Conservation (phyloP, 2,113 vertebrate species). For the Macquaria ambigua region DNA sequence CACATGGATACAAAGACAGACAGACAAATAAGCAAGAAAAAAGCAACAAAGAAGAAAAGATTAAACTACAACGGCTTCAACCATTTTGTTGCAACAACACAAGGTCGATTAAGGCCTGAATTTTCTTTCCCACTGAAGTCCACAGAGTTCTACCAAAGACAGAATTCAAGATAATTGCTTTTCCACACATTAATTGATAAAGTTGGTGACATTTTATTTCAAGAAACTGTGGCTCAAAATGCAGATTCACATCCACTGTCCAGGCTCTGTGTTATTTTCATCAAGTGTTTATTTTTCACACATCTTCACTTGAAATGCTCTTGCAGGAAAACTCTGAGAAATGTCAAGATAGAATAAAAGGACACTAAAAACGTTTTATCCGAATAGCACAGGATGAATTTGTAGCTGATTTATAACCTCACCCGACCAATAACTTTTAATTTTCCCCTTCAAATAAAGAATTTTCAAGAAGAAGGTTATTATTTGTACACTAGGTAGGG, state of each 20-base stretch:
- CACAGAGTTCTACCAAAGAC: background rate
- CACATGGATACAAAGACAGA: background rate
- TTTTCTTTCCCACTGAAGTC: background rate
- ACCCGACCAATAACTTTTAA: background rate
- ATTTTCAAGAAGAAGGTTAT: background rate
- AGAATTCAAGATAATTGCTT: slow-evolving; percentile 33
- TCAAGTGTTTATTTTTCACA: slow-evolving; percentile 5
- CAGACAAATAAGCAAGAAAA: background rate
- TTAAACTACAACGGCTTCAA: background rate
- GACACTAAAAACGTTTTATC: background rate
- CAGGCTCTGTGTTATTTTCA: background rate
- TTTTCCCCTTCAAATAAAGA: background rate
- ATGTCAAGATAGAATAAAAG: background rate
- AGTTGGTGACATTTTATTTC: slow-evolving; percentile 17
- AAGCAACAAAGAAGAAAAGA: background rate
- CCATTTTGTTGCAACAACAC: slow-evolving; percentile 1
- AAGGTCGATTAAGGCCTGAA: slow-evolving; percentile 6
- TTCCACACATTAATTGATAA: slow-evolving; percentile 26
- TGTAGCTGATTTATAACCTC: background rate
- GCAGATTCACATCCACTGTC: background rate
- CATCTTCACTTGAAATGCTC: background rate
- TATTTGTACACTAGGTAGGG: too few relatives aligned
- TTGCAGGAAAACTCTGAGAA: background rate
- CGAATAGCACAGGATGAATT: background rate
- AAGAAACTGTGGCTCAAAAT: background rate